A percentile compares a stretch with the other conserved stretches of the same genome.
Evolutionary conservation across 2,797 vertebrate genomes (phyloP).

Genomic region (Pyrocephalus nanus): DNA sequence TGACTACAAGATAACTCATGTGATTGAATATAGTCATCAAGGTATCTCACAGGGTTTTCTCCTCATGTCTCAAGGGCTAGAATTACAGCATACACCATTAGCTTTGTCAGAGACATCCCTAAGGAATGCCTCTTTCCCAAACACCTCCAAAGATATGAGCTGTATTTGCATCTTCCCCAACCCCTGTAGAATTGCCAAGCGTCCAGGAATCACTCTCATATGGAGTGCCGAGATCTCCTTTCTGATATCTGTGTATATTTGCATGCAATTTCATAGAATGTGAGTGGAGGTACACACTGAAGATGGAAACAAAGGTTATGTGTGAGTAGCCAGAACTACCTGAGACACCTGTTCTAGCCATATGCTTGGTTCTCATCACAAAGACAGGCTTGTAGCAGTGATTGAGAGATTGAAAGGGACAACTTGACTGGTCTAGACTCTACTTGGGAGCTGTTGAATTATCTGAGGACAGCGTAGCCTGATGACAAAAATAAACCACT

Average conservation of each 20-base stretch:
- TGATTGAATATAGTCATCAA: not conserved
- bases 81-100: not conserved
- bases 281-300: not conserved
- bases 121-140: not conserved
- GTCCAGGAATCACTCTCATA: not conserved
- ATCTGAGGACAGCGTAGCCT: not conserved
- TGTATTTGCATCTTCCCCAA: not conserved
- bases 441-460: not conserved
- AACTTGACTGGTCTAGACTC: not conserved
- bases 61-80: not conserved
- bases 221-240: not conserved
- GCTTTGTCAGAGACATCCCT: not conserved
- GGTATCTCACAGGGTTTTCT: not conserved
- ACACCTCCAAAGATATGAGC: rapidly evolving
- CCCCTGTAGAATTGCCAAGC: not conserved
- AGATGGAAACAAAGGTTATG: not conserved
- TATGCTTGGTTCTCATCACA: not conserved
- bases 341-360: rapidly evolving
- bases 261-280: not conserved
- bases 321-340: not conserved
- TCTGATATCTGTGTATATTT: not conserved
- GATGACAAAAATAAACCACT: not conserved
- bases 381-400: not conserved
- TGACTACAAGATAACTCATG: not conserved
- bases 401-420: not conserved